phyloP scores from a whole-genome alignment of 1,140 invertebrate genomes.

The Glomeris maerens region DNA sequence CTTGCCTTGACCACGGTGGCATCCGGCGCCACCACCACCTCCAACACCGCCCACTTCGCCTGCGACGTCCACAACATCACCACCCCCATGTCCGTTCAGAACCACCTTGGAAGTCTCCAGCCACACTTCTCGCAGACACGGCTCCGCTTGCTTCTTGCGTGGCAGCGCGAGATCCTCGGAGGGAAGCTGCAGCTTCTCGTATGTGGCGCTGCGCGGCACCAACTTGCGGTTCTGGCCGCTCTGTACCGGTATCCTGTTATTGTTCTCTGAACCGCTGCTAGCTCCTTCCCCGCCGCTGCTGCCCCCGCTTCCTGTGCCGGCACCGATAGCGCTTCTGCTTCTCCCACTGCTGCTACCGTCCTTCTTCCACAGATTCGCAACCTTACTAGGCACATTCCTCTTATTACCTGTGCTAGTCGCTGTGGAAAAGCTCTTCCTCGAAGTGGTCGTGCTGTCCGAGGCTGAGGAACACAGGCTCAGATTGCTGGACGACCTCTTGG shows the following conservation, averaged over 20 bases:
- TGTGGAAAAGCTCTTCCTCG: slow-evolving; percentile 29
- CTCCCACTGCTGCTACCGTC: too few species aligned
- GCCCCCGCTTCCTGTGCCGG: slow-evolving; percentile 49
- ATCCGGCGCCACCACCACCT: slow-evolving; percentile 18
- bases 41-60: slow-evolving; percentile 10
- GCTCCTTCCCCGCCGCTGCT: not conserved
- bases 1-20: slow-evolving; percentile 17
- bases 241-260: slow-evolving; percentile 48
- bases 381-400: slow-evolving; percentile 67
- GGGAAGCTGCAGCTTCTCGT: too few species aligned
- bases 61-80: slow-evolving; percentile 12
- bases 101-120: slow-evolving; percentile 15
- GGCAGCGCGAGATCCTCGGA: slow-evolving; percentile 38
- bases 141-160: not conserved
- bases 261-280: slow-evolving; percentile 33
- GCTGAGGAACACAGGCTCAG: slow-evolving; percentile 40
- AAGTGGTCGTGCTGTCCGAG: slow-evolving; percentile 18
- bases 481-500: slow-evolving; percentile 39
- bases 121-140: slow-evolving; percentile 9
- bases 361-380: slow-evolving; percentile 74
- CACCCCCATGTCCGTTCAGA: slow-evolving; percentile 13
- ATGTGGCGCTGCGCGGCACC: slow-evolving; percentile 23
- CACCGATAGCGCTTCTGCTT: too few species aligned
- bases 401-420: slow-evolving; percentile 28
- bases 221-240: slow-evolving; percentile 17